These are phyloP conservation scores for Pseudococcus viburni DNA, from an alignment of 2,888 invertebrate species.

Conservation along the genomic window DNA sequence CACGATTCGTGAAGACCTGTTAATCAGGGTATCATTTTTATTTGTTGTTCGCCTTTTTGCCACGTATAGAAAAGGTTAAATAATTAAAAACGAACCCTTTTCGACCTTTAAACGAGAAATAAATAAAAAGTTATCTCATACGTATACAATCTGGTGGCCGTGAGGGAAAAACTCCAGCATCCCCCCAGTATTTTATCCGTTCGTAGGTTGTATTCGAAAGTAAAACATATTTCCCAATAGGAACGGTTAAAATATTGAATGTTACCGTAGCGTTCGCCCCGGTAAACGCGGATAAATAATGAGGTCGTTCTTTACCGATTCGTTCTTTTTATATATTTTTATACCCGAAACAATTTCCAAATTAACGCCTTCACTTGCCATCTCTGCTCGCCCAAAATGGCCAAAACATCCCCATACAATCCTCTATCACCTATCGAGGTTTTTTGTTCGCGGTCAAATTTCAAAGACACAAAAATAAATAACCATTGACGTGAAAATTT, in stretches of 20 bases:
- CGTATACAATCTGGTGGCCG: slow-evolving; percentile 63
- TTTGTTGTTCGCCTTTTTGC: slow-evolving; percentile 61
- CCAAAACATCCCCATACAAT: background rate
- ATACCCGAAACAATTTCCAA: background rate
- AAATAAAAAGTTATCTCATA: slow-evolving; percentile 66
- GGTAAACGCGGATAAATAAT: slow-evolving; percentile 61
- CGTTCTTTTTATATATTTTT: slow-evolving; percentile 38
- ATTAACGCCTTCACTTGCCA: background rate
- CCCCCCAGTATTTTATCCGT: slow-evolving; percentile 51
- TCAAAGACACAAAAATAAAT: background rate
- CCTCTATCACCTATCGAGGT: background rate
- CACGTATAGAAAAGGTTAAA: slow-evolving; percentile 57
- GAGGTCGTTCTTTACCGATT: slow-evolving; percentile 62
- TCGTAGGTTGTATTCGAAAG: slow-evolving; percentile 57
- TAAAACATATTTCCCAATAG: slow-evolving; percentile 66
- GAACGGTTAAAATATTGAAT: slow-evolving; percentile 66
- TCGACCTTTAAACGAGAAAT: slow-evolving; percentile 65
- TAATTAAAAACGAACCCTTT: slow-evolving; percentile 66
- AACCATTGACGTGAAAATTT: background rate
- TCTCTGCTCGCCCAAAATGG: background rate
- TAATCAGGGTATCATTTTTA: slow-evolving; percentile 65
- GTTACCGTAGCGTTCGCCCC: slow-evolving; percentile 53
- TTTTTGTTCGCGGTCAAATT: background rate
- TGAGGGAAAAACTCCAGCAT: slow-evolving; percentile 60
- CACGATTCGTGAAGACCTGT: slow-evolving; percentile 60